These are phyloP conservation scores for Danionella dracula DNA, from an alignment of 2,797 vertebrate species.

Conservation along the genomic window DNA sequence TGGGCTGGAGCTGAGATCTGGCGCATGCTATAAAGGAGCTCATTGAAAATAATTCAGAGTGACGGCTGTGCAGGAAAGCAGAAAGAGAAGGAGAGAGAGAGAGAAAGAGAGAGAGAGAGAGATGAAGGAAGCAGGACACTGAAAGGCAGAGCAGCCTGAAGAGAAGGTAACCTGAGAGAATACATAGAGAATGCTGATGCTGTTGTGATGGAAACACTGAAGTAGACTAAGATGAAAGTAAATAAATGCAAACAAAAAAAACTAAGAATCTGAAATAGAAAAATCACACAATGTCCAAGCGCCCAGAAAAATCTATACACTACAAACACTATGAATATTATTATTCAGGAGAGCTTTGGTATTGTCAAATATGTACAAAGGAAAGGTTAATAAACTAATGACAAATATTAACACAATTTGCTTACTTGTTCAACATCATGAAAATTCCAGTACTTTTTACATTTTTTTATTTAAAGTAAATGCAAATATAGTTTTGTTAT, in stretches of 20 bases:
- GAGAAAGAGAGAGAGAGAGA: slow-evolving; percentile 42
- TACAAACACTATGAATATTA: too few relatives aligned
- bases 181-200: background rate
- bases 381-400: too few relatives aligned
- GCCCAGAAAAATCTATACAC: too few relatives aligned
- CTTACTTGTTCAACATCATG: too few relatives aligned
- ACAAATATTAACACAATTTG: too few relatives aligned
- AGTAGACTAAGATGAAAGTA: slow-evolving; percentile 34
- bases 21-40: slow-evolving; percentile 88
- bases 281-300: background rate
- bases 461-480: too few relatives aligned
- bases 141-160: slow-evolving; percentile 25
- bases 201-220: slow-evolving; percentile 30
- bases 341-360: too few relatives aligned
- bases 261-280: background rate
- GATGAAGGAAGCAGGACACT: slow-evolving; percentile 19
- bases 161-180: slow-evolving; percentile 36
- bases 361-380: too few relatives aligned
- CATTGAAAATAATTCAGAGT: slow-evolving; percentile 95
- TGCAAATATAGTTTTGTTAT: too few relatives aligned
- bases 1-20: slow-evolving; percentile 91
- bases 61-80: slow-evolving; percentile 74
- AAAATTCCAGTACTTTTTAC: too few relatives aligned
- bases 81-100: slow-evolving; percentile 52
- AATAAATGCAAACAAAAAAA: slow-evolving; percentile 21